Evolutionary conservation across 2,797 vertebrate genomes (phyloP).

Genomic region (Pseudocheirus occidentalis): DNA sequence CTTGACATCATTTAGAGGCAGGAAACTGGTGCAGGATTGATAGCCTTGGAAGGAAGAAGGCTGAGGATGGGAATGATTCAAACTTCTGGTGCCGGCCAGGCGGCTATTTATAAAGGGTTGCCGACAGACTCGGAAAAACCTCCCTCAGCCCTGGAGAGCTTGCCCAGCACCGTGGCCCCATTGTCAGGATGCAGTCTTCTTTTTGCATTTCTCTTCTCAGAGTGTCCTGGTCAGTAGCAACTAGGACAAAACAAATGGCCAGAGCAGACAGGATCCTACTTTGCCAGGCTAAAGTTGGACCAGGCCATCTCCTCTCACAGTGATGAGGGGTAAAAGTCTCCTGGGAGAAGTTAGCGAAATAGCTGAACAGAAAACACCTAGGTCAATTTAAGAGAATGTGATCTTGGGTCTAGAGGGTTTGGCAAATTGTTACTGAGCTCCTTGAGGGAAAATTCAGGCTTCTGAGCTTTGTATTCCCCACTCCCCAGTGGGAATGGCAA

Average conservation of each 20-base stretch:
- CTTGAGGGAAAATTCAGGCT: slow-evolving; percentile 12
- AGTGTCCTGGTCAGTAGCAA: slow-evolving; percentile 2
- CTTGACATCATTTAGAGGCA: slow-evolving; percentile 37
- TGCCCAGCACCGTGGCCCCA: neutral
- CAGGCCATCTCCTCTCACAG: slow-evolving; percentile 18
- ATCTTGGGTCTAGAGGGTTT: slow-evolving; percentile 14
- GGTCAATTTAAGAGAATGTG: slow-evolving; percentile 1
- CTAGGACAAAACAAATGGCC: slow-evolving; percentile 10
- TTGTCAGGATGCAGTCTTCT: neutral
- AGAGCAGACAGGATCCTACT: neutral
- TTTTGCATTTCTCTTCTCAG: neutral
- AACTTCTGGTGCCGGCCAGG: neutral
- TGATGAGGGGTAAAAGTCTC: neutral
- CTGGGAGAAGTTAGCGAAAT: slow-evolving; percentile 30
- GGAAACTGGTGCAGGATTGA: slow-evolving; percentile 22
- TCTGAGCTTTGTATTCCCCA: neutral
- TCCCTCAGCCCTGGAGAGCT: neutral
- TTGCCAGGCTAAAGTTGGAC: neutral
- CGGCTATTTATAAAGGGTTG: slow-evolving; percentile 29
- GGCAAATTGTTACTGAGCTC: slow-evolving; percentile 24
- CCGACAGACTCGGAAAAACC: neutral
- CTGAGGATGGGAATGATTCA: slow-evolving; percentile 16
- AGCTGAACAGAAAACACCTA: slow-evolving; percentile 23
- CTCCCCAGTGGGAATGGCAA: neutral
- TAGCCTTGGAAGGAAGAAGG: slow-evolving; percentile 10